These are phyloP conservation scores for Galerucella calmariensis DNA, from an alignment of 2,888 invertebrate genomes.

Conservation along the genomic window DNA sequence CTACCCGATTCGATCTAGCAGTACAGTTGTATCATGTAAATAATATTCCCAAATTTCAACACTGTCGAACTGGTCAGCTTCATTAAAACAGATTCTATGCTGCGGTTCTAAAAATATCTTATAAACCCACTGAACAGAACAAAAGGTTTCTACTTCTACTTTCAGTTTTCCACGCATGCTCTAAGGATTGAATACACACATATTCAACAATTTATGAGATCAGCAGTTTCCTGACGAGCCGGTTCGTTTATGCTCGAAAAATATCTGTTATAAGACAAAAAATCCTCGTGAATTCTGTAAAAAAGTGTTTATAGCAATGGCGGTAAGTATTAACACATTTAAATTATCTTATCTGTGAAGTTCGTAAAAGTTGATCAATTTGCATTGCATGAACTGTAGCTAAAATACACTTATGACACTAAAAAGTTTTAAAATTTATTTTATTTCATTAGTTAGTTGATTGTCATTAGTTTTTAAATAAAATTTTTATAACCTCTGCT, in stretches of 20 bases:
- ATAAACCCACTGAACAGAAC: background rate
- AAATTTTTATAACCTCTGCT: no score
- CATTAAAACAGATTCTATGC: background rate
- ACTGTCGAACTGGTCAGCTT: background rate
- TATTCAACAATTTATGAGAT: background rate
- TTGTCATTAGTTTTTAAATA: no score
- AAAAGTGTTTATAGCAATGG: conserved; percentile 10
- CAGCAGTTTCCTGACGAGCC: background rate
- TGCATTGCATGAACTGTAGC: background rate
- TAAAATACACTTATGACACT: no score
- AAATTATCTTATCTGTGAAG: background rate
- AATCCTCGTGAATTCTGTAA: background rate
- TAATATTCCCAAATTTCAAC: background rate
- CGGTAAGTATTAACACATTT: conserved; percentile 15
- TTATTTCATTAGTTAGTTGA: no score
- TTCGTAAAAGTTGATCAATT: background rate
- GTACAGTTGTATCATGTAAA: background rate
- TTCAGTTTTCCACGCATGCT: background rate
- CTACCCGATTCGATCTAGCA: background rate
- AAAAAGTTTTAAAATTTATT: no score
- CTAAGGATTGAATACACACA: background rate
- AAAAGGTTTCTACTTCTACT: background rate
- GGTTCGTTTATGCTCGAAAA: background rate
- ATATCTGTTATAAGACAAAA: conserved; percentile 11
- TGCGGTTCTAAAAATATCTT: background rate